These are phyloP conservation scores for Channa striata DNA, from an alignment of 2,797 vertebrate genomes.

Conservation along the genomic window DNA sequence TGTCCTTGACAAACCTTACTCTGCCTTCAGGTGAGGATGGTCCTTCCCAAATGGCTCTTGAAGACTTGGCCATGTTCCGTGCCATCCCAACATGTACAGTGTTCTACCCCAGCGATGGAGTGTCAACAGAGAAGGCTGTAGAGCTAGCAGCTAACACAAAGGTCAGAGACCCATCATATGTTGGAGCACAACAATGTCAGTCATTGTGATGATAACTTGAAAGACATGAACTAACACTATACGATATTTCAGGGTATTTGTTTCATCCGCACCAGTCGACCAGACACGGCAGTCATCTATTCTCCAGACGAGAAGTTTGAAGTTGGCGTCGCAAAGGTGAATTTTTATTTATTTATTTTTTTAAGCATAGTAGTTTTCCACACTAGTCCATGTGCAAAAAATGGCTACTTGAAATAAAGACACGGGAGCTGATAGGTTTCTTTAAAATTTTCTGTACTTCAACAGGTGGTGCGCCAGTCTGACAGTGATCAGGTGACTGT, in stretches of 20 bases:
- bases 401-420: too few relatives aligned
- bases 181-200: too few relatives aligned
- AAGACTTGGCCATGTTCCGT: slow-evolving; percentile 93
- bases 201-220: too few relatives aligned
- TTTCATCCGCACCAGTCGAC: slow-evolving; percentile 90
- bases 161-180: slow-evolving; percentile 65
- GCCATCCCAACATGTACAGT: slow-evolving; percentile 89
- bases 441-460: background rate
- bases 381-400: background rate
- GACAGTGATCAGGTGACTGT: slow-evolving; percentile 86
- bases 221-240: too few relatives aligned
- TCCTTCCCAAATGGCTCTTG: slow-evolving; percentile 92
- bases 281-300: slow-evolving; percentile 87
- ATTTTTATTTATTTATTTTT: too few relatives aligned
- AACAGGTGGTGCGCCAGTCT: slow-evolving; percentile 87
- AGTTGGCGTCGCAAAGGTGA: slow-evolving; percentile 90
- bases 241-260: slow-evolving; percentile 86
- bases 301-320: slow-evolving; percentile 86
- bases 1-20: background rate
- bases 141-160: slow-evolving; percentile 88
- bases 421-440: too few relatives aligned
- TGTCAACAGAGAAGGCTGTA: slow-evolving; percentile 88
- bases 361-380: background rate
- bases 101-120: slow-evolving; percentile 91
- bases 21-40: slow-evolving; percentile 86